Evolutionary conservation across 2,113 vertebrate genomes (phyloP), one percentile per base, ranked within the genome.

Genomic region (Tenebrosternarchus preto): DNA sequence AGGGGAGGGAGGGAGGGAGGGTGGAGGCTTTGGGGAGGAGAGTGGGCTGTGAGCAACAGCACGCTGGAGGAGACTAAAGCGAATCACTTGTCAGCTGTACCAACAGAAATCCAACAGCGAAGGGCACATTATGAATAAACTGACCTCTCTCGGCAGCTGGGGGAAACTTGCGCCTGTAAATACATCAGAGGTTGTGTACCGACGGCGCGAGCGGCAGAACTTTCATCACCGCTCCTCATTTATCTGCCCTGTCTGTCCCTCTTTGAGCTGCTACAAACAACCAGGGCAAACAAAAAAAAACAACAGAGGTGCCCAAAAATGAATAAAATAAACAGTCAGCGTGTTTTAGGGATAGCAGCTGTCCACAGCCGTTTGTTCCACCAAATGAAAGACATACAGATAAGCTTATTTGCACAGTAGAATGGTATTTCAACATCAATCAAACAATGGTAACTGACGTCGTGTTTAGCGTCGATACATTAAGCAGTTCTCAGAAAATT

Each of bases 31-130:
- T 11, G 16, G 24, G 24, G 8, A 46, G 36, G 17, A 50, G 60
- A 69, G 68, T 15, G 73, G 53, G 76, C 25, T 63, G 76, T 46
- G 57, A 46, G 33, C 22, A 24, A 60, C 43, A 31, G 43, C 43
- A 78, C n/a, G n/a, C 33, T 61, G 59, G 76, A 81, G 76, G 57
- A 80, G 64, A 63, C n/a, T 33, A 24, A 46, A 68, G 24, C 33
- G 73, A 85, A 85, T 93, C 89, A 77, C 85, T 77, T 87, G 70
- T 75, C 80, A 87, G 89, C 89, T 89, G 80, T 84, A 82, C 57
- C 4, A 83, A 89, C 86, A 76, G 53, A 77, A 64, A 60, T 53
- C 24, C 84, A 85, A 91, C 63, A n/a, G 46, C 60, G 25, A 59
- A n/a, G 46, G 53, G 55, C 72, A 70, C 64, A 78, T 80, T 70